These are phyloP conservation scores for Ptilodon capucinus DNA, from an alignment of 2,888 invertebrate species.

Conservation along the genomic window DNA sequence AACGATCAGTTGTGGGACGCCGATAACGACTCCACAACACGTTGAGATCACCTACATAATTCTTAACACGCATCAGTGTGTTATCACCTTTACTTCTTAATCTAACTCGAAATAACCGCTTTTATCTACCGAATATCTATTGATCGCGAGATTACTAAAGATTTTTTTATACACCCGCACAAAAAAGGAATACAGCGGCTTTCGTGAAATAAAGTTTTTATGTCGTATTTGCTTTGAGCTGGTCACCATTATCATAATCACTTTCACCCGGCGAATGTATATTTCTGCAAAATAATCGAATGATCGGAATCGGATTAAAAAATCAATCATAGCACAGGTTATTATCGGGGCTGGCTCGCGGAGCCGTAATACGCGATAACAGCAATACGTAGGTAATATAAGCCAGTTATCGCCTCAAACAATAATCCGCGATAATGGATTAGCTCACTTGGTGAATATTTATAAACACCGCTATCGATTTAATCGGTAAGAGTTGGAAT, in stretches of 20 bases:
- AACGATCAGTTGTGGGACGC: background rate
- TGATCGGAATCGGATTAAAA: slow-evolving; percentile 38
- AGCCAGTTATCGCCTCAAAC: slow-evolving; percentile 66
- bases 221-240: slow-evolving; percentile 22
- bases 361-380: slow-evolving; percentile 41
- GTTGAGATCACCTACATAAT: background rate
- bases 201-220: slow-evolving; percentile 33
- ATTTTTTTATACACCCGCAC: slow-evolving; percentile 17
- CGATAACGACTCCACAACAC: background rate
- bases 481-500: slow-evolving; percentile 57
- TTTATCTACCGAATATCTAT: slow-evolving; percentile 20
- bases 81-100: background rate
- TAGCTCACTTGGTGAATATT: slow-evolving; percentile 69
- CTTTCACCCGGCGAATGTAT: slow-evolving; percentile 26
- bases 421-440: slow-evolving; percentile 81
- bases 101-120: slow-evolving; percentile 12
- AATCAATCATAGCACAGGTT: slow-evolving; percentile 45
- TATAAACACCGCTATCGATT: slow-evolving; percentile 72
- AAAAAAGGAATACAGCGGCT: slow-evolving; percentile 20
- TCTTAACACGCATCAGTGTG: background rate
- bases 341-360: slow-evolving; percentile 39
- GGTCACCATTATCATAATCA: slow-evolving; percentile 30
- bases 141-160: slow-evolving; percentile 28
- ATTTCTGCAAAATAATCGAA: slow-evolving; percentile 28
- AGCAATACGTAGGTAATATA: slow-evolving; percentile 53